Evolutionary conservation across 2,113 vertebrate genomes (phyloP), one percentile per base, ranked within the genome.

Genomic region (Kryptolebias marmoratus): DNA sequence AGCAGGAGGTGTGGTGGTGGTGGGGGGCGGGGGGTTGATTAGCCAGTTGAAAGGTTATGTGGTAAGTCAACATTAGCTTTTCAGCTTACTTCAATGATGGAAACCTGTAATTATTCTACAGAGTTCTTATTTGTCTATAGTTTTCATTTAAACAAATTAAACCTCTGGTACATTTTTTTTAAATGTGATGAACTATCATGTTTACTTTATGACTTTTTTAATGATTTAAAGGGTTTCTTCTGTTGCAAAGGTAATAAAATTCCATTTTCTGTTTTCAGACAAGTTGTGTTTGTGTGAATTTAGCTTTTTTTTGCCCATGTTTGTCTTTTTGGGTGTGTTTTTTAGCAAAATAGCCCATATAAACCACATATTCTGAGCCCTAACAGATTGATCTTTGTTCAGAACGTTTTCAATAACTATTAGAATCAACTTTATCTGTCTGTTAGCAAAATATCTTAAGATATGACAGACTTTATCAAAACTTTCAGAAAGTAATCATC

Each of bases 61-160:
- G 86, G 81, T 89, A 88, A 92, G 90, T 90, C 90, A 92, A 91
- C 84, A 91, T 92, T 89, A 89, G 82, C 89, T 92, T 89, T 92
- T 87, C 32, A 68, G 89, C 84, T 91, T 81, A 87, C 59, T 83
- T 90, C 87, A 85, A 76, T 90, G 87, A 92, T 79, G 77, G 86
- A 86, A 81, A 68, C 82, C 75, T 88, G 69, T 88, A 92, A 92
- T 91, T 89, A 89, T 86, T 82, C n/a, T 64, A 75, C 78, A 73
- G 59, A 76, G 71, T 73, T 68, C 67, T 47, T 71, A 71, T 83
- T 62, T 84, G 11, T 62, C 50, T 66, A 71, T 60, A 73, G 74
- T 72, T 45, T 68, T 74, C 48, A 79, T 63, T 68, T 65, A 55
- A 67, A 70, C 67, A 66, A 74, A 86, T 79, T 60, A 71, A 77